Evolutionary conservation across 2,888 invertebrate species (phyloP).

Genomic region (Dendrolimus pini): DNA sequence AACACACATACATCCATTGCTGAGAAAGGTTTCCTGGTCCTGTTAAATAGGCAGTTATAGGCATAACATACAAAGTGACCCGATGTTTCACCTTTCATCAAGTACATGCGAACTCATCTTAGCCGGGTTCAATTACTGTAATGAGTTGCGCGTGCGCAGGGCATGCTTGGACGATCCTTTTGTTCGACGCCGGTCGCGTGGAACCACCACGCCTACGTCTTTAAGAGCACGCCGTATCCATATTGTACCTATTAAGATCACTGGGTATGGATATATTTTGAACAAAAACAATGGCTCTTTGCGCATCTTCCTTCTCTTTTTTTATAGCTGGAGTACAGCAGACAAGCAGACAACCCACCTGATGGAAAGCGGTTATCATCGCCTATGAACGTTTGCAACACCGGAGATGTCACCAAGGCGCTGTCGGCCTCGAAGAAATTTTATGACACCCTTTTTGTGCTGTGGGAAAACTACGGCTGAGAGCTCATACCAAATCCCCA

Average conservation of each 20-base stretch:
- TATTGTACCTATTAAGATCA: neutral
- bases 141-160: slow-evolving; percentile 27
- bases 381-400: no score
- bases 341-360: no score
- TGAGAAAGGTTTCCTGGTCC: no score
- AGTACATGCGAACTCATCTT: neutral
- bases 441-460: no score
- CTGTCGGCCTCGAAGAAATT: no score
- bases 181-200: slow-evolving; percentile 23
- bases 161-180: slow-evolving; percentile 18
- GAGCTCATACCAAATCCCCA: no score
- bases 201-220: slow-evolving; percentile 23
- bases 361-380: no score
- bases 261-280: neutral
- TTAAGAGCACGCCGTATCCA: slow-evolving; percentile 1
- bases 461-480: no score
- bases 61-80: neutral
- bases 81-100: neutral
- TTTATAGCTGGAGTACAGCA: no score
- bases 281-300: neutral
- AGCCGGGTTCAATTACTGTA: slow-evolving; percentile 13
- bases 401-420: no score
- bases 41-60: no score
- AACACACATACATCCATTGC: no score
- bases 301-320: neutral